phyloP scores from a whole-genome alignment of 2,113 vertebrate genomes.

The Lepus americanus region DNA sequence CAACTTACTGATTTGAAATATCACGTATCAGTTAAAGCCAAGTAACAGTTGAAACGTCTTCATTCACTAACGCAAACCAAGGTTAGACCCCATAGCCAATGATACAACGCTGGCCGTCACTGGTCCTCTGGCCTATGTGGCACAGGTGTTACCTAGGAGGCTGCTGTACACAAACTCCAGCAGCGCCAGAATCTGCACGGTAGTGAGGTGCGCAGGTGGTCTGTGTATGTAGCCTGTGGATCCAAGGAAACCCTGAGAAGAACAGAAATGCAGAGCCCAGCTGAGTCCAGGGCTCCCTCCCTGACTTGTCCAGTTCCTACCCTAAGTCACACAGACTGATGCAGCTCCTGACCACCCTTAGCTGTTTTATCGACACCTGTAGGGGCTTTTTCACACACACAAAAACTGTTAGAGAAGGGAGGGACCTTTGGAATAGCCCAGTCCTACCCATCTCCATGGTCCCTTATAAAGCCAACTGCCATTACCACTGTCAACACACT shows the following conservation, averaged over 20 bases:
- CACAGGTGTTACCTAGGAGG: fast-evolving
- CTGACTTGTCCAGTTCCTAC: not conserved
- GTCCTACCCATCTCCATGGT: not conserved
- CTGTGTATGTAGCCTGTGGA: not conserved
- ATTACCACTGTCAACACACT: fast-evolving
- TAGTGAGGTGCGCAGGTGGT: too few relatives aligned
- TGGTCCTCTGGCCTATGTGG: not conserved
- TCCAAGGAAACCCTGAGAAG: not conserved
- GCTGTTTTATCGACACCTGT: not conserved
- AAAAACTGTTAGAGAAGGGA: not conserved
- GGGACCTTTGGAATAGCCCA: not conserved
- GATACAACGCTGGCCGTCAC: not conserved
- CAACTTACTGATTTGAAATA: not conserved
- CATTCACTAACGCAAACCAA: not conserved
- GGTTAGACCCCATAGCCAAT: not conserved
- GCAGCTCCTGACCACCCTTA: not conserved
- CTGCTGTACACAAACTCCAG: not conserved
- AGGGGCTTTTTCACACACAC: not conserved
- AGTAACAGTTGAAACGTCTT: not conserved
- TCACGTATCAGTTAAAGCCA: not conserved
- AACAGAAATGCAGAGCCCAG: not conserved
- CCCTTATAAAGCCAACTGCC: fast-evolving
- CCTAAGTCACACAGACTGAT: not conserved
- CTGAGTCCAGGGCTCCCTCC: not conserved
- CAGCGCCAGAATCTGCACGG: not conserved